These are phyloP conservation scores for Plagodis dolabraria DNA, from an alignment of 2,888 invertebrate species.

Conservation along the genomic window DNA sequence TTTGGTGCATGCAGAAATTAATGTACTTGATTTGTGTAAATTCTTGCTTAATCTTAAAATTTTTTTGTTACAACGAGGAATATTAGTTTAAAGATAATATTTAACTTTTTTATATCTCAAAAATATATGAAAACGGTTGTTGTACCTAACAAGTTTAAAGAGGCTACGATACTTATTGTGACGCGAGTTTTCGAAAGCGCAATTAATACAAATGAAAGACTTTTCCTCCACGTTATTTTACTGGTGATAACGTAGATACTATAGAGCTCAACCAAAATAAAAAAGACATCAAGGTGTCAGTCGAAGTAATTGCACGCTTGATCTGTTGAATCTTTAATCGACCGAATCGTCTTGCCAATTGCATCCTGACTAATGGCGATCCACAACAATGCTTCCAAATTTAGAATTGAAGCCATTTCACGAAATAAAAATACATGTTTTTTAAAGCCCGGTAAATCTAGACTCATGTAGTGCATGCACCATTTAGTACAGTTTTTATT, in stretches of 20 bases:
- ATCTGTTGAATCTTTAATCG: slow-evolving; percentile 25
- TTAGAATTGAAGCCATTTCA: slow-evolving; percentile 18
- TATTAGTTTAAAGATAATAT: no score
- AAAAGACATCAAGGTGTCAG: slow-evolving; percentile 25
- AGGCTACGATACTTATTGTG: no score
- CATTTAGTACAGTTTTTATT: slow-evolving; percentile 17
- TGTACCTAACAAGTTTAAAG: no score
- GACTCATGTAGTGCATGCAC: slow-evolving; percentile 5
- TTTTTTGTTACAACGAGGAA: no score
- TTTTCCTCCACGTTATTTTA: background rate
- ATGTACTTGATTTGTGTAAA: no score
- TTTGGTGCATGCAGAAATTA: no score
- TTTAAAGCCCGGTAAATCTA: slow-evolving; percentile 15
- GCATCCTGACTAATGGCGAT: slow-evolving; percentile 23
- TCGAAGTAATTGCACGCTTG: slow-evolving; percentile 20
- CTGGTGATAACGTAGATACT: slow-evolving; percentile 2
- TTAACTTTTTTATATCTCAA: no score
- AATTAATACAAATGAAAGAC: no score
- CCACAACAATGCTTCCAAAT: slow-evolving; percentile 23
- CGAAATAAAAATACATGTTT: slow-evolving; percentile 14
- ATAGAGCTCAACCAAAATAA: slow-evolving; percentile 14
- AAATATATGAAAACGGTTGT: no score
- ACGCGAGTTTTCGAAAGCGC: no score
- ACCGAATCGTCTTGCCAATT: slow-evolving; percentile 27
- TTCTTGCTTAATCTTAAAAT: no score